phyloP scores from a whole-genome alignment of 2,888 invertebrate genomes.

The Microctonus hyperodae region DNA sequence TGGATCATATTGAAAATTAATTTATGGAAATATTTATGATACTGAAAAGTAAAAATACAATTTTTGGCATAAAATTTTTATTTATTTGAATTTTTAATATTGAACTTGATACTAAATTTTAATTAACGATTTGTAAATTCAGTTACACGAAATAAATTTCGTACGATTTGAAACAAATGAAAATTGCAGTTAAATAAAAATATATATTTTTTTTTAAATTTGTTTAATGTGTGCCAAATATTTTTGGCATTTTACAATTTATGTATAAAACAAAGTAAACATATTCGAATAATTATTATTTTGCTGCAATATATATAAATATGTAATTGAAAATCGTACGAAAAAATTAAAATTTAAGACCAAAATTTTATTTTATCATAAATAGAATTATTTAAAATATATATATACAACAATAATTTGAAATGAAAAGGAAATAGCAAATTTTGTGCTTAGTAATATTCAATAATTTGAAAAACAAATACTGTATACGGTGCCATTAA shows the following conservation, averaged over 20 bases:
- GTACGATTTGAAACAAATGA: background rate
- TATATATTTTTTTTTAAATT: background rate
- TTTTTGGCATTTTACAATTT: background rate
- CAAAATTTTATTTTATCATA: background rate
- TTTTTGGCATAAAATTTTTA: background rate
- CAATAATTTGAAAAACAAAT: no score
- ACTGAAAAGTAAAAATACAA: background rate
- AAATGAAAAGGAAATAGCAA: constrained; percentile 22
- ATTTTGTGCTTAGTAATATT: constrained; percentile 25
- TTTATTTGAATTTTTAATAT: constrained; percentile 1
- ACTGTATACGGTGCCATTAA: constrained; percentile 37
- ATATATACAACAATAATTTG: constrained; percentile 4
- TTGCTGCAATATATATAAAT: background rate
- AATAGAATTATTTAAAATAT: no score
- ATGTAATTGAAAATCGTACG: background rate
- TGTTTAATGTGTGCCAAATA: background rate
- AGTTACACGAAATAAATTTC: background rate
- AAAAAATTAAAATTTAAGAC: background rate
- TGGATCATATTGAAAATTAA: constrained; percentile 17
- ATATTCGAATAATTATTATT: no score
- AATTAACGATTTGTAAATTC: no score
- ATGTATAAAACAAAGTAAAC: background rate
- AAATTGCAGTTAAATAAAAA: background rate
- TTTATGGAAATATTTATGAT: background rate
- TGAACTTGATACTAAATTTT: background rate